A percentile compares a stretch with the other conserved stretches of the same genome.
Conservation (phyloP, 2,113 vertebrate species). For the Mungos mungo region DNA sequence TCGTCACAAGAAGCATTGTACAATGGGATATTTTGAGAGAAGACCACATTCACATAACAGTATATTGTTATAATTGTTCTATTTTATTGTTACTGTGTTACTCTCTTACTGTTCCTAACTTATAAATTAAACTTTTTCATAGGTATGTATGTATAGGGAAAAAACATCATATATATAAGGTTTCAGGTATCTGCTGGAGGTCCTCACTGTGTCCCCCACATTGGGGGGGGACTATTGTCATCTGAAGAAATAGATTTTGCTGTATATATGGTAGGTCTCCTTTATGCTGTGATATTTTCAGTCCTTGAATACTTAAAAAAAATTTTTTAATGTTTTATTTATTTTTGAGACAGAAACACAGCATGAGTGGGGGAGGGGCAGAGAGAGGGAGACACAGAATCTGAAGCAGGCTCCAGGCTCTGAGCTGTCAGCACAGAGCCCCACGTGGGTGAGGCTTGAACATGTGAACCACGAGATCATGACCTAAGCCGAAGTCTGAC, state of each 20-base stretch:
- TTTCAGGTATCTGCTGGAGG: neutral
- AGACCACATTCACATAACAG: neutral
- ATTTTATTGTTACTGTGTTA: neutral
- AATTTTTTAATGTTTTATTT: too few species aligned
- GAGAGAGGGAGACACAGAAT: too few species aligned
- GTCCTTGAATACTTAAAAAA: neutral
- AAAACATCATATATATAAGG: neutral
- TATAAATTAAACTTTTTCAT: neutral
- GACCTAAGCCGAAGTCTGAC: too few species aligned
- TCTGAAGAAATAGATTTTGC: neutral
- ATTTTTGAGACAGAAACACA: too few species aligned
- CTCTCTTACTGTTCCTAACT: neutral
- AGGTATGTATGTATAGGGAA: neutral
- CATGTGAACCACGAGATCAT: too few species aligned
- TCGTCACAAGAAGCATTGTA: neutral
- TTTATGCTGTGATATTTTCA: neutral
- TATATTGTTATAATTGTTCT: neutral
- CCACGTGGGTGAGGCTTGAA: too few species aligned
- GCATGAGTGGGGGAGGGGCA: too few species aligned
- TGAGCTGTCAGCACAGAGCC: too few species aligned
- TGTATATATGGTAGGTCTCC: neutral
- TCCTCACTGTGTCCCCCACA: neutral
- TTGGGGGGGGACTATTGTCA: neutral
- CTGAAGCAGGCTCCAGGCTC: too few species aligned
- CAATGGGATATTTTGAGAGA: neutral